Percentiles rank a stretch among this genome's conserved stretches.
These are phyloP conservation scores for Athalia cordata DNA, from an alignment of 2,888 invertebrate species.

Conservation along the genomic window DNA sequence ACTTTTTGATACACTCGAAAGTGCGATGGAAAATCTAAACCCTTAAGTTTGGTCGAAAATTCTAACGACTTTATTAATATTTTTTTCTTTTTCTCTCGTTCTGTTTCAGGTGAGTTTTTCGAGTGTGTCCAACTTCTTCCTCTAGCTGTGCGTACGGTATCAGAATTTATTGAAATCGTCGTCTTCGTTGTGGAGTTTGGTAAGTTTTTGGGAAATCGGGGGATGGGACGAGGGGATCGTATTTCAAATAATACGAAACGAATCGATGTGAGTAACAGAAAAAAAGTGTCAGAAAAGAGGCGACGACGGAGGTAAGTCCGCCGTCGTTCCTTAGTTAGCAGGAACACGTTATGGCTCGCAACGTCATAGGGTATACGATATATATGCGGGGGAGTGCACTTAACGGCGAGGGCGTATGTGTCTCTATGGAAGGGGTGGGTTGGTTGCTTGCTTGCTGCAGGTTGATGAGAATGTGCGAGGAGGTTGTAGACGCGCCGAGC, in stretches of 20 bases:
- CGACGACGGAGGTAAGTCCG: slow-evolving; percentile 43
- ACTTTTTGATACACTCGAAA: too few relatives aligned
- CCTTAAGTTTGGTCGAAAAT: too few relatives aligned
- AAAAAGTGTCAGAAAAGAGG: too few relatives aligned
- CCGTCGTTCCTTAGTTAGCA: slow-evolving; percentile 54
- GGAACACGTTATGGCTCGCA: slow-evolving; percentile 53
- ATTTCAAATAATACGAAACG: too few relatives aligned
- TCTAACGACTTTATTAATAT: too few relatives aligned
- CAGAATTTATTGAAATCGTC: too few relatives aligned
- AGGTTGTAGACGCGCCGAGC: slow-evolving; percentile 59
- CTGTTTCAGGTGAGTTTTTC: slow-evolving; percentile 35
- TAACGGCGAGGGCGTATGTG: slow-evolving; percentile 51
- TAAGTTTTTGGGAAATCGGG: too few relatives aligned
- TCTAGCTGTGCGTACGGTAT: too few relatives aligned
- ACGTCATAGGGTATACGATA: slow-evolving; percentile 49
- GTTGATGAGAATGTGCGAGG: slow-evolving; percentile 60
- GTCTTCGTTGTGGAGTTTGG: too few relatives aligned
- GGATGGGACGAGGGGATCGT: too few relatives aligned
- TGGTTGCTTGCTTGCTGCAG: slow-evolving; percentile 22
- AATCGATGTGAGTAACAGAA: too few relatives aligned
- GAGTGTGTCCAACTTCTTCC: not conserved
- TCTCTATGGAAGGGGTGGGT: slow-evolving; percentile 50
- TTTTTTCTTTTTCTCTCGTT: not conserved
- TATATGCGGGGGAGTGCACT: slow-evolving; percentile 51
- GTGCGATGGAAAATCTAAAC: too few relatives aligned